Evolutionary conservation across 2,113 vertebrate species (phyloP).

Genomic region (Peromyscus maniculatus): DNA sequence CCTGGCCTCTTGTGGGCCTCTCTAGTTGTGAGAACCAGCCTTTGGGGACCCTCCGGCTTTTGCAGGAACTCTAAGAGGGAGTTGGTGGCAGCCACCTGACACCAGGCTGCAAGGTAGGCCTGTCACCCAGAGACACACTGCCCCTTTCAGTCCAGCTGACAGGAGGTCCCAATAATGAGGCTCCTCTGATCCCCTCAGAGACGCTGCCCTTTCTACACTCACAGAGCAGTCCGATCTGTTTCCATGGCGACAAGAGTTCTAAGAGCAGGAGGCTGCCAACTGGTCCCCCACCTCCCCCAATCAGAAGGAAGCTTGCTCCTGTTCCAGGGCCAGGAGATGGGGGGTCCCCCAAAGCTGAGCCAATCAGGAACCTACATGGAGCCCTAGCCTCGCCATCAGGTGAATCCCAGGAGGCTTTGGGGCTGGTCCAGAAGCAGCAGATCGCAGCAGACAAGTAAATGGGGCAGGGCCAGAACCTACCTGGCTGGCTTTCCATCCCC

Average conservation of each 20-base stretch:
- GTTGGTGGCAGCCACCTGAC: not conserved
- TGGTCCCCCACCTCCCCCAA: slow-evolving; percentile 66
- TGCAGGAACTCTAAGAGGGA: not conserved
- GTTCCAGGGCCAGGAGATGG: slow-evolving; percentile 23
- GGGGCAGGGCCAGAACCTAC: slow-evolving; percentile 18
- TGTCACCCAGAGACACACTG: not conserved
- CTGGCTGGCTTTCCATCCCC: not conserved
- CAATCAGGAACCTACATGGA: slow-evolving; percentile 26
- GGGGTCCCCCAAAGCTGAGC: slow-evolving; percentile 29
- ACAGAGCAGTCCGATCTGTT: slow-evolving; percentile 82
- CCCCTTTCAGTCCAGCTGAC: slow-evolving; percentile 37
- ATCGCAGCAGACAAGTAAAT: not conserved
- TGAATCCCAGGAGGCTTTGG: slow-evolving; percentile 36
- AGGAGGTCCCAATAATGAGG: slow-evolving; percentile 62
- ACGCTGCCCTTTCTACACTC: slow-evolving; percentile 77
- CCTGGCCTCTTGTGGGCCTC: not conserved
- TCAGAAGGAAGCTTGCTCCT: slow-evolving; percentile 62
- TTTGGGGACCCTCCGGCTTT: not conserved
- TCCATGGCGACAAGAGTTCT: slow-evolving; percentile 87
- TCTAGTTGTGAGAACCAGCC: not conserved
- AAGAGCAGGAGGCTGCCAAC: slow-evolving; percentile 72
- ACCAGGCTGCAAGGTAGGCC: not conserved
- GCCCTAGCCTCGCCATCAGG: not conserved
- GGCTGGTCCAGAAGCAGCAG: not conserved
- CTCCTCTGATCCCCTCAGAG: slow-evolving; percentile 73